These are phyloP conservation scores for Ophiodon elongatus DNA, from an alignment of 2,113 vertebrate species.

Conservation along the genomic window DNA sequence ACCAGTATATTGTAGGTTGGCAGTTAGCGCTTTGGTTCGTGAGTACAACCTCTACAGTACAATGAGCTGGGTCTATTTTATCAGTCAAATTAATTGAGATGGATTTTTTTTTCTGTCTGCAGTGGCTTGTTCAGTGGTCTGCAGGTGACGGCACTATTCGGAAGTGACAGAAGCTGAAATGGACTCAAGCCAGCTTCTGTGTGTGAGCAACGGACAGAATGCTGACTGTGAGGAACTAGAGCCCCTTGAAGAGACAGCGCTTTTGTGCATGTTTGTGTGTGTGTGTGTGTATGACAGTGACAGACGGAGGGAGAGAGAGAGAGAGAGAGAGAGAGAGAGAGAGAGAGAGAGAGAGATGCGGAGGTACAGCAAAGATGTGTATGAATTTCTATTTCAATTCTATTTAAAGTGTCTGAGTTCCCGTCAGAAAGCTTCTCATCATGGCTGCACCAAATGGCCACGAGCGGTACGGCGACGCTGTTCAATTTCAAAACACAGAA, in stretches of 20 bases:
- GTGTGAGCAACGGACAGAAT: conserved; percentile 52
- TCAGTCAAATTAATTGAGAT: conserved; percentile 35
- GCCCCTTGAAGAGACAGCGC: conserved; percentile 52
- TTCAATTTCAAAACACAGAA: conserved; percentile 34
- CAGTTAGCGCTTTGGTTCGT: not conserved
- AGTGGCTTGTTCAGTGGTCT: conserved; percentile 33
- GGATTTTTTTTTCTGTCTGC: conserved; percentile 49
- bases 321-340: conserved; percentile 33
- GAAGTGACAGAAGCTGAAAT: conserved; percentile 70
- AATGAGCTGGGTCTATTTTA: conserved; percentile 37
- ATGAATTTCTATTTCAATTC: conserved; percentile 22
- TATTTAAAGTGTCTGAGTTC: not conserved
- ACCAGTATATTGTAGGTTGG: not conserved
- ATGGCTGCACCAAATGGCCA: conserved; percentile 19
- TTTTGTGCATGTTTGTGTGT: conserved; percentile 14
- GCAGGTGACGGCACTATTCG: conserved; percentile 69
- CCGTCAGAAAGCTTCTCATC: conserved; percentile 2
- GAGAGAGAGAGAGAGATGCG: conserved; percentile 36
- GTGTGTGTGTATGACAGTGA: conserved; percentile 11
- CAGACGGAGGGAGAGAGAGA: conserved; percentile 18
- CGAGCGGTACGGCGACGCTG: not conserved
- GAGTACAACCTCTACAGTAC: not conserved
- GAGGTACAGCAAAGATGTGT: conserved; percentile 23
- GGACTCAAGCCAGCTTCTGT: conserved; percentile 64
- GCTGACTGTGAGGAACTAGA: conserved; percentile 74